These are phyloP conservation scores for Dynastes hyllus DNA, from an alignment of 2,888 invertebrate species.

Conservation along the genomic window DNA sequence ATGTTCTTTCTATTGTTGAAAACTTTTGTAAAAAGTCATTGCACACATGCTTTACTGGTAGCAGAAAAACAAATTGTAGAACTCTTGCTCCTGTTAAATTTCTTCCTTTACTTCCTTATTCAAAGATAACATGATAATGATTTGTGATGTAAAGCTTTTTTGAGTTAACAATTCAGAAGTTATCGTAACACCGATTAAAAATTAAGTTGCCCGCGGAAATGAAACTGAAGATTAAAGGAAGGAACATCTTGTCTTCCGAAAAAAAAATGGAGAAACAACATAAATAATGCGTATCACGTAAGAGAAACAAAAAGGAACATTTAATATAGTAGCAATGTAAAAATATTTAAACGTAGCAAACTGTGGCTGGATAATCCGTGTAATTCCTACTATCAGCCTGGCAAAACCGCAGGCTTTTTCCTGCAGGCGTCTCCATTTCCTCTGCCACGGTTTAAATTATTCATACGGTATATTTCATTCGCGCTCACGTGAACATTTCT, in stretches of 20 bases:
- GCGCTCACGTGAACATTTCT: constrained; percentile 62
- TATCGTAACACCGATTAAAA: background rate
- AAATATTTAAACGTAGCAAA: constrained; percentile 52
- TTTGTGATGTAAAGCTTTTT: background rate
- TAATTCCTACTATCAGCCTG: constrained; percentile 61
- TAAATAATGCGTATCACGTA: constrained; percentile 44
- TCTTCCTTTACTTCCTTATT: too few relatives aligned
- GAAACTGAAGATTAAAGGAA: constrained; percentile 27
- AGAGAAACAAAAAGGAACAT: constrained; percentile 38
- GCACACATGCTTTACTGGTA: too few relatives aligned
- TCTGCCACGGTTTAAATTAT: constrained; percentile 63
- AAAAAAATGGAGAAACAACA: constrained; percentile 11
- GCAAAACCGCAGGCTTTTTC: constrained; percentile 58
- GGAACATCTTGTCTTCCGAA: background rate
- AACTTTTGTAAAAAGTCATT: too few relatives aligned
- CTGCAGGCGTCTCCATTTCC: constrained; percentile 60
- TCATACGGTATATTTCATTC: constrained; percentile 66
- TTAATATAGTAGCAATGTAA: constrained; percentile 36
- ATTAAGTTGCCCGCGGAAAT: background rate
- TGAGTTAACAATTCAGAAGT: too few relatives aligned
- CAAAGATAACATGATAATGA: too few relatives aligned
- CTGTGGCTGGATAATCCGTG: constrained; percentile 60
- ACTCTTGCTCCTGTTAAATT: too few relatives aligned
- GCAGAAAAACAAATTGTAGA: too few relatives aligned
- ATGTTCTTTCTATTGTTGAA: too few relatives aligned